phyloP scores from a whole-genome alignment of 2,888 invertebrate genomes.

The Ypsolopha scabrella region DNA sequence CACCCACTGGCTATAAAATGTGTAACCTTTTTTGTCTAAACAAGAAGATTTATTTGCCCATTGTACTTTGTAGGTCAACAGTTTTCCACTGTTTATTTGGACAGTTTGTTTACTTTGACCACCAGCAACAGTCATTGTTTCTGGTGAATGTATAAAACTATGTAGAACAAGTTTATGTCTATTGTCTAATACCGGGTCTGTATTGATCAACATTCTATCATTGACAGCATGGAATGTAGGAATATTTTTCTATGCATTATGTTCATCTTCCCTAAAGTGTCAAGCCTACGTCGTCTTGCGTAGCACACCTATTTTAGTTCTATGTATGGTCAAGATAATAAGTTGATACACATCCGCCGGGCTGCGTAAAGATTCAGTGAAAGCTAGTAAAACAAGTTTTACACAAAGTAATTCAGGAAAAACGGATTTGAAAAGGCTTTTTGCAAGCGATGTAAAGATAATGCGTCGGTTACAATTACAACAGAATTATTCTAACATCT shows the following conservation, averaged over 20 bases:
- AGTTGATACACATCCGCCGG: slow-evolving; percentile 46
- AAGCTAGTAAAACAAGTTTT: slow-evolving; percentile 1
- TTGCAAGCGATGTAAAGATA: too few species aligned
- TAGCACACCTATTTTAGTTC: slow-evolving; percentile 38
- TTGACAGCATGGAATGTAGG: too few species aligned
- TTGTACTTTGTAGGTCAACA: slow-evolving; percentile 55
- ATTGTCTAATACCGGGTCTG: neutral
- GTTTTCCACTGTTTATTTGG: slow-evolving; percentile 28
- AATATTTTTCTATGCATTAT: too few species aligned
- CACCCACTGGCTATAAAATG: slow-evolving; percentile 19
- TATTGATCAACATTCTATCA: too few species aligned
- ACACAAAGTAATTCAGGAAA: too few species aligned
- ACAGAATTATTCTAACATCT: too few species aligned
- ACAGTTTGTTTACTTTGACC: slow-evolving; percentile 29
- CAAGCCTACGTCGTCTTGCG: slow-evolving; percentile 25
- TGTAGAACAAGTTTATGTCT: slow-evolving; percentile 21
- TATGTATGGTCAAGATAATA: slow-evolving; percentile 50
- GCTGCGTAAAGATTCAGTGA: slow-evolving; percentile 27
- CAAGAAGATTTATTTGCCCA: slow-evolving; percentile 50
- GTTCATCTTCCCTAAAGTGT: too few species aligned
- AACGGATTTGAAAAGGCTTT: too few species aligned
- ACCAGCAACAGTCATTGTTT: slow-evolving; percentile 29
- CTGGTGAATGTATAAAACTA: slow-evolving; percentile 20
- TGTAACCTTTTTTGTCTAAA: slow-evolving; percentile 43
- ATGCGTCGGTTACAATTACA: too few species aligned